Evolutionary conservation across 2,797 vertebrate species (phyloP).

Genomic region (Decapterus maruadsi): DNA sequence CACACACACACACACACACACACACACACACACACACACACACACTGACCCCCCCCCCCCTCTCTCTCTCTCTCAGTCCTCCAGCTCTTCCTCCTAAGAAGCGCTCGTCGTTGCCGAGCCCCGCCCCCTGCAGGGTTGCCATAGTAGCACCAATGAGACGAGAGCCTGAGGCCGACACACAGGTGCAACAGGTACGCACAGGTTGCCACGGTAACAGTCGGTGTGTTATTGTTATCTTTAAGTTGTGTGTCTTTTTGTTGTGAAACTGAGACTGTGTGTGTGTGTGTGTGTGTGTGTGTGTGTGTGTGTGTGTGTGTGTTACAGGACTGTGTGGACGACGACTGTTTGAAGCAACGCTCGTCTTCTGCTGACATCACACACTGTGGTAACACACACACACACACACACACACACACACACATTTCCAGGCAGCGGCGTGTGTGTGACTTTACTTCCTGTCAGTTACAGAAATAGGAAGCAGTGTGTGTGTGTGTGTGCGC

Average conservation of each 20-base stretch:
- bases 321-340: slow-evolving; percentile 39
- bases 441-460: slow-evolving; percentile 54
- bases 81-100: slow-evolving; percentile 93
- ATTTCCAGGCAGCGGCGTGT: slow-evolving; percentile 12
- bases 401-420: slow-evolving; percentile 1
- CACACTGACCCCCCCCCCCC: no score
- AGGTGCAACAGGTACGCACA: not conserved
- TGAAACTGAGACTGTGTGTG: no score
- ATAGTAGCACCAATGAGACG: slow-evolving; percentile 93
- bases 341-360: slow-evolving; percentile 30
- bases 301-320: slow-evolving; percentile 14
- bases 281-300: no score
- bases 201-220: not conserved
- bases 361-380: slow-evolving; percentile 38
- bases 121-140: slow-evolving; percentile 90
- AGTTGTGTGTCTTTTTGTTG: no score
- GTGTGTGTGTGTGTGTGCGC: not conserved
- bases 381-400: slow-evolving; percentile 48
- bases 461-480: slow-evolving; percentile 39
- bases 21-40: no score
- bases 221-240: not conserved
- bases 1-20: no score
- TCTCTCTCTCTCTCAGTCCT: slow-evolving; percentile 81
- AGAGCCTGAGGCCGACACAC: slow-evolving; percentile 41
- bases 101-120: slow-evolving; percentile 82